Evolutionary conservation across 2,888 invertebrate genomes (phyloP), one percentile per base, ranked within the genome.

Genomic region (Amblyjoppa proteus): DNA sequence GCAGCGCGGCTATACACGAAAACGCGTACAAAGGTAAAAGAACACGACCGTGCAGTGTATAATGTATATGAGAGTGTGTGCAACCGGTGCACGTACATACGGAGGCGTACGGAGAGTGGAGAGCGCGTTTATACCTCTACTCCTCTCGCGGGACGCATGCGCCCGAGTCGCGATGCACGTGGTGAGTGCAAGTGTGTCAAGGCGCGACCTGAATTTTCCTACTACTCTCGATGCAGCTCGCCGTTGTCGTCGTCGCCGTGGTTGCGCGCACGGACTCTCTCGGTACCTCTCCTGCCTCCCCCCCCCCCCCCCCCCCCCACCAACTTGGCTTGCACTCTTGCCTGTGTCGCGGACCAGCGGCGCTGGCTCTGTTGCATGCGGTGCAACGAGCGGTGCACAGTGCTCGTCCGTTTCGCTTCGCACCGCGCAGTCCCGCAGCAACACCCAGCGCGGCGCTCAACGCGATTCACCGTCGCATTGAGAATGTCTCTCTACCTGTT

Each of bases 131-230:
- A n/a, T 64, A 64, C 64, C 64, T 64, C 34, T 41, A 41, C 80
- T 73, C 79, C 76, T 76, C 64, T 73, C 51, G 53, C 51, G 13
- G 71, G 76, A 89, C 92, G 92, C 91, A 89, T 91, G 92, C 92
- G 92, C 90, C 83, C 87, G 87, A 87, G 89, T 88, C 87, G 88
- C 90, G 92, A 92, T 93, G 93, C 93, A 93, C 93, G 93, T 93
- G 93, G 93, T 93, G 92, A 93, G 93, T 92, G 93, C 93, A 93
- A 93, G 93, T 94, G 91, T 94, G 94, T 94, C 93, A 93, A 94
- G 94, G 94, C 94, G 93, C 94, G 94, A 94, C 94, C 94, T 94
- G 93, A 94, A 94, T 94, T 94, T 94, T 94, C 94, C 93, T 93
- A 91, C 93, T 93, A 87, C 88, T 88, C 85, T 83, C 86, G 84